phyloP scores from a whole-genome alignment of 2,888 invertebrate species.

The Trichacis sp. region DNA sequence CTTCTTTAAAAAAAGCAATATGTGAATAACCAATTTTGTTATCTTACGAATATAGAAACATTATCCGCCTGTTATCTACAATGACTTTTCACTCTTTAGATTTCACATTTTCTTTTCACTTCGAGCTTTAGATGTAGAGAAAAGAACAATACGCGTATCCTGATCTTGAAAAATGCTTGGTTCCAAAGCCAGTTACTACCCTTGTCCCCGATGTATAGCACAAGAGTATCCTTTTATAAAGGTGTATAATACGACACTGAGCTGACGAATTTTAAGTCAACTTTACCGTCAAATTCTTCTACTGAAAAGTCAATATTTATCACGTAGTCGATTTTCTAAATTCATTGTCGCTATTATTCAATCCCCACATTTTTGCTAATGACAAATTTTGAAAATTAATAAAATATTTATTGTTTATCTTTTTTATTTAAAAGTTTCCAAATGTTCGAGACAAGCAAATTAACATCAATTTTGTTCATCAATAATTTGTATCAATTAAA shows the following conservation, averaged over 20 bases:
- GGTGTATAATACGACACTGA: constrained; percentile 42
- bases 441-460: too few relatives aligned
- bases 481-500: not conserved
- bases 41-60: constrained; percentile 21
- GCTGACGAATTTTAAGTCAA: constrained; percentile 38
- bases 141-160: constrained; percentile 54
- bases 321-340: too few relatives aligned
- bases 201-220: constrained; percentile 50
- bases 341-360: too few relatives aligned
- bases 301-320: constrained; percentile 20
- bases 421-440: too few relatives aligned
- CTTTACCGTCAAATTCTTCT: constrained; percentile 4
- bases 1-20: too few relatives aligned
- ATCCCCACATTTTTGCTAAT: too few relatives aligned
- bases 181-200: constrained; percentile 48
- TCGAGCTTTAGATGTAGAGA: constrained; percentile 40
- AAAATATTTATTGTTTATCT: too few relatives aligned
- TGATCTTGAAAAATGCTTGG: constrained; percentile 64
- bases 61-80: constrained; percentile 24
- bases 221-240: constrained; percentile 37
- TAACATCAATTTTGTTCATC: not conserved
- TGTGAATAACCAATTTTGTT: not conserved
- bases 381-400: too few relatives aligned
- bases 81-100: constrained; percentile 20
- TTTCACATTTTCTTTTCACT: constrained; percentile 35